A percentile compares a stretch with the other conserved stretches of the same genome.
Evolutionary conservation across 1,140 invertebrate genomes (phyloP).

Genomic region (Vollenhovia emeryi): DNA sequence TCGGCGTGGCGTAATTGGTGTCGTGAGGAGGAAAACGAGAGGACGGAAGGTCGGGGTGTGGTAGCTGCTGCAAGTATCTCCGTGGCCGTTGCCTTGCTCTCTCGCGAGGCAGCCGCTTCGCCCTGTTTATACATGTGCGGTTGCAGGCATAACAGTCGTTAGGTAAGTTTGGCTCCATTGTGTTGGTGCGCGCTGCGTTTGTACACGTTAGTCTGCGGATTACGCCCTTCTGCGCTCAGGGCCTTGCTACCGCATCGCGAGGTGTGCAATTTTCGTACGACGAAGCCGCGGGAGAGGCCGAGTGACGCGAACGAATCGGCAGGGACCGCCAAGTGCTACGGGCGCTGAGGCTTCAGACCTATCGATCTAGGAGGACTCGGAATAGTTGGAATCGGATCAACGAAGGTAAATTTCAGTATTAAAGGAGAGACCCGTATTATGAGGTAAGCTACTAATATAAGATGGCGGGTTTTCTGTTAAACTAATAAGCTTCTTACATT

Average conservation of each 20-base stretch:
- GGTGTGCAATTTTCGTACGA: slow-evolving; percentile 23
- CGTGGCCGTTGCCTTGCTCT: slow-evolving; percentile 63
- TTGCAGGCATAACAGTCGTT: slow-evolving; percentile 55
- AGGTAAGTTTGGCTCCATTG: slow-evolving; percentile 33
- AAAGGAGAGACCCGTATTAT: too few relatives aligned
- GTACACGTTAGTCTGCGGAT: slow-evolving; percentile 20
- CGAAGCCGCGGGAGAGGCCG: neutral
- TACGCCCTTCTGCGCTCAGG: neutral
- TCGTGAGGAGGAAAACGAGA: slow-evolving; percentile 65
- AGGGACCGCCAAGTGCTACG: neutral
- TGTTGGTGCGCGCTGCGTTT: slow-evolving; percentile 4
- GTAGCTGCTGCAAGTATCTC: slow-evolving; percentile 65
- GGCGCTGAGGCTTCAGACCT: neutral
- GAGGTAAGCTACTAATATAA: too few relatives aligned
- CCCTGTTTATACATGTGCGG: slow-evolving; percentile 71
- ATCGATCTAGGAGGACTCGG: neutral
- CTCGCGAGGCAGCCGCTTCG: slow-evolving; percentile 63
- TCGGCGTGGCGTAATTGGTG: slow-evolving; percentile 45
- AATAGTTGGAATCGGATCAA: neutral
- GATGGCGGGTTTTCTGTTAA: too few relatives aligned
- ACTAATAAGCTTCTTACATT: too few relatives aligned
- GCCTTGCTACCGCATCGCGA: neutral
- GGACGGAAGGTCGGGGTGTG: slow-evolving; percentile 28
- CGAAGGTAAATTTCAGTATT: too few relatives aligned
- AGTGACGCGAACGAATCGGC: slow-evolving; percentile 28